phyloP scores from a whole-genome alignment of 2,113 vertebrate genomes.

The Carollia perspicillata region DNA sequence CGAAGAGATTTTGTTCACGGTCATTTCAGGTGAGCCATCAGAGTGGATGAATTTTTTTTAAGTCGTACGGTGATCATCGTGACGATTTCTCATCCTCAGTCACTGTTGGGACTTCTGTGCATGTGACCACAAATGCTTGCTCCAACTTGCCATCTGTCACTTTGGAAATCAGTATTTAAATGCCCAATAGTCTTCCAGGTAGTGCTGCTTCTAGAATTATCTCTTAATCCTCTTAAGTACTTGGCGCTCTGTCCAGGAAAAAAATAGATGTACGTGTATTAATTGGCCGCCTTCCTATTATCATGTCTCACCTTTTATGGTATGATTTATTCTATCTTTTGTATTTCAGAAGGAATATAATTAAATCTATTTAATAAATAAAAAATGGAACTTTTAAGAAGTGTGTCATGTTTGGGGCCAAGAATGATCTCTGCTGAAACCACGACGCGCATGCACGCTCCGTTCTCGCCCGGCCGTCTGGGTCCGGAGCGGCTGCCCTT shows the following conservation, averaged over 20 bases:
- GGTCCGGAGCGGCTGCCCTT: background rate
- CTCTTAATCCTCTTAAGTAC: slow-evolving; percentile 56
- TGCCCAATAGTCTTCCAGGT: slow-evolving; percentile 72
- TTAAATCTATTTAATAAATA: slow-evolving; percentile 72
- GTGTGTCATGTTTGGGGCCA: slow-evolving; percentile 58
- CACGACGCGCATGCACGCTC: background rate
- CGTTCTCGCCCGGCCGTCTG: background rate
- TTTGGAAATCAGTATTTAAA: slow-evolving; percentile 70
- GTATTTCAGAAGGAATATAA: slow-evolving; percentile 69
- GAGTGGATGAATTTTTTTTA: slow-evolving; percentile 64
- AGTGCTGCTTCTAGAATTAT: slow-evolving; percentile 74
- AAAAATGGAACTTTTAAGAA: slow-evolving; percentile 59
- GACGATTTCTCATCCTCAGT: slow-evolving; percentile 68
- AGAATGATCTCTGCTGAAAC: slow-evolving; percentile 50
- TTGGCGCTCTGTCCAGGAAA: slow-evolving; percentile 70
- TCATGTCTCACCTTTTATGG: slow-evolving; percentile 60
- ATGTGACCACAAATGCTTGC: slow-evolving; percentile 78
- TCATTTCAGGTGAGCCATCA: slow-evolving; percentile 88
- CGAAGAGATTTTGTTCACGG: slow-evolving; percentile 78
- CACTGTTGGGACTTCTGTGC: slow-evolving; percentile 72
- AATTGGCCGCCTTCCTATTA: slow-evolving; percentile 64
- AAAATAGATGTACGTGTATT: slow-evolving; percentile 46
- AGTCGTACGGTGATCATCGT: slow-evolving; percentile 47
- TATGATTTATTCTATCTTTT: slow-evolving; percentile 69
- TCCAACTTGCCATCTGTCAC: slow-evolving; percentile 59